Base-by-base conservation (phyloP, 37 sponge, comb jelly and placozoan species). In the Dysidea cf. avara region DNA sequence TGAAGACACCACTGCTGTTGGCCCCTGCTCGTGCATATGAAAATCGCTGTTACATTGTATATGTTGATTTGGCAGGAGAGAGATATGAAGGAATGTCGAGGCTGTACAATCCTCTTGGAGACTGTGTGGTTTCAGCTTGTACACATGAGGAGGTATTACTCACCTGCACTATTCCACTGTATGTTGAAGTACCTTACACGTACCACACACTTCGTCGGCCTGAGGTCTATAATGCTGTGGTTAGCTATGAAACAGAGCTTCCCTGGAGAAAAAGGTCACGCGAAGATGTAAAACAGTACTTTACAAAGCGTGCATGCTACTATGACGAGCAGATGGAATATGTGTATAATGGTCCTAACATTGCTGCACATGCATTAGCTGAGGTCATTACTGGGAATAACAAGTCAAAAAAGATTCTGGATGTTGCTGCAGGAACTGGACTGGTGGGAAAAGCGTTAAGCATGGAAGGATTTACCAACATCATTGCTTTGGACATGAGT, bases 391-490 rank as follows among this genome's bases (percentile, higher is more conserved):
- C 0, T 18, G 55, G 49, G 36, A 64, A 63, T 39, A 64, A 63
- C 53, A 39, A 28, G 6, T n/a, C n/a, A n/a, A n/a, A n/a, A n/a
- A 76, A 33, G 20, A 25, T 77, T 5, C 49, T 77, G 56, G 78
- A 77, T 53, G 68, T 67, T 12, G 78, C 68, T 18, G 67, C 78
- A 16, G 78, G 78, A 0, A 77, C 78, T 43, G 78, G 78, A 18
- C 68, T 77, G 4, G 78, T 77, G 57, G 78, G 78, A 4, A 37
- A 77, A 24, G 67, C 57, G 30, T 59, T 77, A 34, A 2, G 11
- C 31, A 31, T 35, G 0, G 57, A 54, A 18, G 78, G 78, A 14
- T 77, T 77, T 31, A 77, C 68, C 31, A 66, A 77, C 31, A 39
- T 77, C 0, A 59, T 67, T 35, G 78, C 78, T 38, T 57, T 77